Evolutionary conservation across 1,140 invertebrate species (phyloP), one percentile per base, ranked within the genome.

Genomic region (Cherax quadricarinatus): DNA sequence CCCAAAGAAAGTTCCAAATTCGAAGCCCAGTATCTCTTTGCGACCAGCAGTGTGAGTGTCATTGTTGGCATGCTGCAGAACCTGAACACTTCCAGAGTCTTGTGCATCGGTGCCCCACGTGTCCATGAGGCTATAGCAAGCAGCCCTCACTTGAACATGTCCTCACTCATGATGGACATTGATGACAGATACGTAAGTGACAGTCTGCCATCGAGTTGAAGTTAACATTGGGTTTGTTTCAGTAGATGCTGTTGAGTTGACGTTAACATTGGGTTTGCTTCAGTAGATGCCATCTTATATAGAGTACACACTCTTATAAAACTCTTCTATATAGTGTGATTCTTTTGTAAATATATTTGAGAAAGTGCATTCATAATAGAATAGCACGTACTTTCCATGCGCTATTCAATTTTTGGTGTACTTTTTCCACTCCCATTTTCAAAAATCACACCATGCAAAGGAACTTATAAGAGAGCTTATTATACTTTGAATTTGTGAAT

Each of bases 21-120:
- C 30, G 89, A 91, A 48, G 89, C 89, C 12, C 89, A 91, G 73
- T 91, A 91, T 75, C 51, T 91, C 14, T 91, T 91, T 79, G 14
- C 89, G 9, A 21, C n/a, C 9, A 57, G 70, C 10, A 91, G 89
- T 86, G 89, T 91, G 24, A 51, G 80, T 57, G 48, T 86, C 66
- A 78, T 91, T 51, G n/a, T 86, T 48, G 57, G 53, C 21, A 75
- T 91, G 89, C 60, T 86, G 41, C 21, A 48, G 12, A 10, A 62
- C 14, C n/a, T 86, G 10, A 48, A 79, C 10, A 73, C 73, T 3
- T 53, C 62, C 21, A 78, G 53, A 10, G 89, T 91, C 41, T 57
- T 91, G 73, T 91, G 89, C 80, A 49, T 91, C 10, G 89, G 89
- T 3, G 73, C 89, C 24, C 89, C 89, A 4, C 70, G 89, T 12